Percentiles rank a stretch among this genome's conserved stretches.
These are phyloP conservation scores for Platyrinchus mystaceus DNA, from an alignment of 2,797 vertebrate species.

Conservation along the genomic window DNA sequence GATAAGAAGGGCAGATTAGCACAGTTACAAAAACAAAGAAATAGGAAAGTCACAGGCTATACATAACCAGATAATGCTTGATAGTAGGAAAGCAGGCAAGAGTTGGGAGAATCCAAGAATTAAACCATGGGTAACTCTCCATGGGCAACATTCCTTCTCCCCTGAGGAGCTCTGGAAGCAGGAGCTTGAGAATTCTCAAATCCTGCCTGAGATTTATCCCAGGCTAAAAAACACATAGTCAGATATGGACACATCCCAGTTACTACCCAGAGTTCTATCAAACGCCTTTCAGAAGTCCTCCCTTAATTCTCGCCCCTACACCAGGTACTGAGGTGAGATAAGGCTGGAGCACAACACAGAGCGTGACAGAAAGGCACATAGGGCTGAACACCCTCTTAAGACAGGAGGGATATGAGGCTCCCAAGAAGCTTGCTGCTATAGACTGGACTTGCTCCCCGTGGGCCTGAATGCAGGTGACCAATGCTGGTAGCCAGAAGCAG, in stretches of 20 bases:
- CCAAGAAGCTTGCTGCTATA: neutral
- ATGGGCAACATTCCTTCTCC: neutral
- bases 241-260: neutral
- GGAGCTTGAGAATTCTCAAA: neutral
- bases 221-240: neutral
- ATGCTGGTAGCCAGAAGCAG: neutral
- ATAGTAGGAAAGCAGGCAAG: neutral
- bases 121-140: neutral
- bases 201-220: neutral
- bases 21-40: neutral
- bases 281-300: neutral
- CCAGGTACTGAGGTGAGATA: neutral
- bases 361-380: neutral
- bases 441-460: neutral
- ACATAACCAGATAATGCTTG: neutral
- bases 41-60: neutral
- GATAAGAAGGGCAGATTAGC: neutral
- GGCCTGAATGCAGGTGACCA: neutral
- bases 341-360: neutral
- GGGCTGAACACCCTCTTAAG: neutral
- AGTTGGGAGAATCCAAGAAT: neutral
- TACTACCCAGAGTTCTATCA: neutral
- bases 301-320: neutral
- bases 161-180: neutral
- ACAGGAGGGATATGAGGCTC: neutral